Evolutionary conservation across 2,797 vertebrate genomes (phyloP), one percentile per base, ranked within the genome.

Genomic region (Numenius phaeopus): DNA sequence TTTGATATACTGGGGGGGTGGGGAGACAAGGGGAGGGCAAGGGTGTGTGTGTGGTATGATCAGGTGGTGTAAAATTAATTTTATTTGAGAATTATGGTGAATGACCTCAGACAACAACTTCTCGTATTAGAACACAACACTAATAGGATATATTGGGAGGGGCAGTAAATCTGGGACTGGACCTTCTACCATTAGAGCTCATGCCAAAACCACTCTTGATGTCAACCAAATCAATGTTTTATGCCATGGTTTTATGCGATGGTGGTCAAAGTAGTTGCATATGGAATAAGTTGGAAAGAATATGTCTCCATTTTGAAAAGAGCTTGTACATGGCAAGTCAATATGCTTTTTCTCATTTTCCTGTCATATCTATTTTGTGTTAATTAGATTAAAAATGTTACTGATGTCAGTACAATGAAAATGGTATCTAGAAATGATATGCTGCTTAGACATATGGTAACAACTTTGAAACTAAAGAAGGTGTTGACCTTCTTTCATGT

Each of bases 351-450:
- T 84, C 67, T 95, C 61, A 64, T 86, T 86, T 90, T 92, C 62
- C 81, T 97, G 92, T 96, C 92, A 83, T 76, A 87, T 59, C 84
- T 85, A 77, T 94, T 96, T 93, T 93, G 82, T 96, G 71, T 88
- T 97, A 97, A 96, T 96, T 98, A 90, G 81, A 96, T 97, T 94
- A 78, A 95, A 95, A 89, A 91, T 49, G 34, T 81, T 96, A 93
- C 92, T 91, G 83, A 87, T 97, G 94, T 94, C 92, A 98, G 37
- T 21, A 87, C 71, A 98, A 96, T 90, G 58, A 83, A 97, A 96
- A 97, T 67, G 64, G 72, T 82, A 95, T 84, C 87, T 94, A 93
- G 87, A 94, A 90, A 76, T 82, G 7, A 86, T 85, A 72, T 84
- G 66, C 44, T 91, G 73, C 70, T 92, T 94, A 93, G 50, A 86